A percentile compares a stretch with the other conserved stretches of the same genome.
phyloP scores from a whole-genome alignment of 2,888 invertebrate species.

The Drosophila maculinotata region DNA sequence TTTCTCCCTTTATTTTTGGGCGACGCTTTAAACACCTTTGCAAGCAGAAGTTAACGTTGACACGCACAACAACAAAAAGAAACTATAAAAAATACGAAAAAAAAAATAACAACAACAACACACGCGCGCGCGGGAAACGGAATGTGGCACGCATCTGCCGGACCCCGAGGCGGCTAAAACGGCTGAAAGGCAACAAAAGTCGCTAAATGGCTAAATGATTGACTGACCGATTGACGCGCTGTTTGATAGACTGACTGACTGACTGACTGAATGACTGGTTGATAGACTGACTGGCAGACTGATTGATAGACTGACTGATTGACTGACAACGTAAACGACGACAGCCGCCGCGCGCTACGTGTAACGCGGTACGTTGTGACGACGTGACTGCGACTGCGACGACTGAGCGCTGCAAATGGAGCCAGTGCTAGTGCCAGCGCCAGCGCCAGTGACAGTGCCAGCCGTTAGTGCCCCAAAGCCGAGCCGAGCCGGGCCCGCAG shows the following conservation, averaged over 20 bases:
- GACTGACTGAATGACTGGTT: slow-evolving; percentile 17
- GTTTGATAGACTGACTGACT: slow-evolving; percentile 10
- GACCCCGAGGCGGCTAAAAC: slow-evolving; percentile 41
- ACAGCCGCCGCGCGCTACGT: slow-evolving; percentile 68
- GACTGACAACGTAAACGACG: slow-evolving; percentile 57
- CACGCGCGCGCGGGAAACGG: slow-evolving; percentile 48
- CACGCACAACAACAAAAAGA: slow-evolving; percentile 60
- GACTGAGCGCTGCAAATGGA: slow-evolving; percentile 71
- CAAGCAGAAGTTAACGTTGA: slow-evolving; percentile 41
- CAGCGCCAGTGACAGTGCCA: slow-evolving; percentile 23
- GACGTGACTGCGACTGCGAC: slow-evolving; percentile 80
- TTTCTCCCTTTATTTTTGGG: neutral
- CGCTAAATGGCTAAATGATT: slow-evolving; percentile 5
- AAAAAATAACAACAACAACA: slow-evolving; percentile 15
- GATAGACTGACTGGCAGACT: slow-evolving; percentile 21
- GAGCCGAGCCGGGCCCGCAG: slow-evolving; percentile 20
- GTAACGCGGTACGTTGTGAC: slow-evolving; percentile 76
- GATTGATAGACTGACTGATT: slow-evolving; percentile 32
- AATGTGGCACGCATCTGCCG: slow-evolving; percentile 54
- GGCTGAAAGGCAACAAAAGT: neutral
- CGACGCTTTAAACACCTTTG: slow-evolving; percentile 64
- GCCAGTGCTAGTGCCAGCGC: slow-evolving; percentile 11
- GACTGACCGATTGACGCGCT: slow-evolving; percentile 1
- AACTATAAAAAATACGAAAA: slow-evolving; percentile 13
- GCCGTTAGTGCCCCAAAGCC: slow-evolving; percentile 25